Conservation (phyloP, 2,113 vertebrate genomes). For the Silurus meridionalis region DNA sequence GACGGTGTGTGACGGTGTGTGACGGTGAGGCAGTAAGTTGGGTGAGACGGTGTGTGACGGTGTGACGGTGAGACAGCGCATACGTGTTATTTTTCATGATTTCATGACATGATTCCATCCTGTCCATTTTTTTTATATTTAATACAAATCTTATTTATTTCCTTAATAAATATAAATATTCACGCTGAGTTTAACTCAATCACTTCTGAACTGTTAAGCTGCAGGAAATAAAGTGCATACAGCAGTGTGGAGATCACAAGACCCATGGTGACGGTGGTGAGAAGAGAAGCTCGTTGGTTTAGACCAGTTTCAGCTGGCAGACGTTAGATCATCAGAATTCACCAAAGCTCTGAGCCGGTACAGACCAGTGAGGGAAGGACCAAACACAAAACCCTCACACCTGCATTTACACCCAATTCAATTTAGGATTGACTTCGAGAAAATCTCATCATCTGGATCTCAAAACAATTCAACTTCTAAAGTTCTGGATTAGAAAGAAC, state of each 20-base stretch:
- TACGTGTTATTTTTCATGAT: no score
- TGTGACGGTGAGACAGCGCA: no score
- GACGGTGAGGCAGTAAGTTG: no score
- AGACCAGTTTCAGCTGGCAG: conserved; percentile 37
- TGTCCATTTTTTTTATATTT: no score
- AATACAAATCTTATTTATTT: no score
- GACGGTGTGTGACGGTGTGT: no score
- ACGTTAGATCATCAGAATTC: conserved; percentile 30
- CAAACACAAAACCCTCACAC: background rate
- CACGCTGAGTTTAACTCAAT: no score
- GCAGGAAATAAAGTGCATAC: background rate
- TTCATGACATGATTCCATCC: no score
- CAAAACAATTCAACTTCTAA: background rate
- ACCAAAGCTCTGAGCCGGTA: background rate
- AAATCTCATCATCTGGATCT: background rate
- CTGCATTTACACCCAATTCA: background rate
- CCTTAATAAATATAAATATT: no score
- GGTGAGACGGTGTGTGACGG: no score
- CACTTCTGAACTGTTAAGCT: no score
- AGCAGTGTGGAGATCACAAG: conserved; percentile 1
- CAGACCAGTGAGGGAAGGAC: background rate
- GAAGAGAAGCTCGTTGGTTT: conserved; percentile 16
- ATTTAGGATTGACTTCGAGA: background rate
- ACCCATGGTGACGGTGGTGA: background rate
- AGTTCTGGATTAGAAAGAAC: background rate